Percentiles rank a stretch among this genome's conserved stretches.
These are phyloP conservation scores for Setipinna tenuifilis DNA, from an alignment of 2,797 vertebrate species.

Conservation along the genomic window DNA sequence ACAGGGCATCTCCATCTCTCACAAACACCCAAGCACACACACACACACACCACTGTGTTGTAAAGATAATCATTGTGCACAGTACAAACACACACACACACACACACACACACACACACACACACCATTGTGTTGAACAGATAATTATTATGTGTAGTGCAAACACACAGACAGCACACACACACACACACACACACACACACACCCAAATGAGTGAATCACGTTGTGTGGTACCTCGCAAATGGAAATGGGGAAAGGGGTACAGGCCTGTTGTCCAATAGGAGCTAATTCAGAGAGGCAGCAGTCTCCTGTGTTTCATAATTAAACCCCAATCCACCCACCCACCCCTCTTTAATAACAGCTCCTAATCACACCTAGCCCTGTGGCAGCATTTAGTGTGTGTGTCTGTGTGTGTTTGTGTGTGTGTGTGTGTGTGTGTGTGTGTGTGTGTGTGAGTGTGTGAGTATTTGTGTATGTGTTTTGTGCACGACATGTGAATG, in stretches of 20 bases:
- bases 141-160: not conserved
- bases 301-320: not conserved
- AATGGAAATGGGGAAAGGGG: not conserved
- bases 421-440: too few relatives aligned
- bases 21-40: not conserved
- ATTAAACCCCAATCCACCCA: not conserved
- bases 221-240: not conserved
- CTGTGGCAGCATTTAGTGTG: not conserved
- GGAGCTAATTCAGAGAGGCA: not conserved
- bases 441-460: not conserved
- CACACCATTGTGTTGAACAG: too few relatives aligned
- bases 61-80: not conserved
- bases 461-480: not conserved
- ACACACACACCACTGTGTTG: not conserved
- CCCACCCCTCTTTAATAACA: not conserved
- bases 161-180: not conserved
- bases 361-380: not conserved
- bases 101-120: not conserved
- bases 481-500: too few relatives aligned
- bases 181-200: not conserved
- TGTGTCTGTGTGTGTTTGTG: not conserved
- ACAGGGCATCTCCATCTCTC: not conserved
- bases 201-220: not conserved
- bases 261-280: not conserved
- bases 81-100: not conserved